Evolutionary conservation across 2,888 invertebrate genomes (phyloP), one percentile per base, ranked within the genome.

Genomic region (Lasioglossum leucozonium): DNA sequence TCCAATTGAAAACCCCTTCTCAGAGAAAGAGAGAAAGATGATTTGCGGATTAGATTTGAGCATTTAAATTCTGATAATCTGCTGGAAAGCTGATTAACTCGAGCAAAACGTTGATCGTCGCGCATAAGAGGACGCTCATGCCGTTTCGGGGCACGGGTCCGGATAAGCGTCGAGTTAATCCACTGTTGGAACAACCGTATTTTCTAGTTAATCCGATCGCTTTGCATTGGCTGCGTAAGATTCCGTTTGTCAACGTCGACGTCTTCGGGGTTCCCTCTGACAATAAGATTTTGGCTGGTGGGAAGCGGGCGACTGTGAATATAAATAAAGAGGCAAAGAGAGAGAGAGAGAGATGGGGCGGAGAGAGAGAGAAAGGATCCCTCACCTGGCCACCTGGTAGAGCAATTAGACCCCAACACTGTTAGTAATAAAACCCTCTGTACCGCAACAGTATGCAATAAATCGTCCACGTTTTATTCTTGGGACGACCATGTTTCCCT

Each of bases 391-490:
- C 78, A 73, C 51, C 69, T 78, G 84, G 67, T 34, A 47, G 73
- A 72, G 85, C 80, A 85, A 87, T 82, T 80, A 78, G 51, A 82
- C 75, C 55, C 67, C 62, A 75, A 80, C 58, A 79, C 47, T 72
- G 72, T 40, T 62, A 6, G 77, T 82, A 72, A 77, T 86, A 79
- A 81, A 85, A 77, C 72, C 77, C 40, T 79, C 34, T 71, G 77
- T 72, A 81, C 79, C 79, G 81, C 76, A 84, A 86, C 78, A 81
- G 76, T 84, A 30, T 34, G 74, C 71, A 69, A 79, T 86, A 81
- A 86, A 84, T 81, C 65, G n/a, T 40, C 13, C 1, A 51, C 77
- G 71, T 79, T n/a, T n/a, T 82, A 51, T 22, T 72, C 22, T 40
- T 34, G n/a, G n/a, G 26, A 42, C 40, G 26, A 44, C 71, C 58